A percentile compares a stretch with the other conserved stretches of the same genome.
phyloP scores from a whole-genome alignment of 2,888 invertebrate species.

The Hofmannophila pseudospretella region DNA sequence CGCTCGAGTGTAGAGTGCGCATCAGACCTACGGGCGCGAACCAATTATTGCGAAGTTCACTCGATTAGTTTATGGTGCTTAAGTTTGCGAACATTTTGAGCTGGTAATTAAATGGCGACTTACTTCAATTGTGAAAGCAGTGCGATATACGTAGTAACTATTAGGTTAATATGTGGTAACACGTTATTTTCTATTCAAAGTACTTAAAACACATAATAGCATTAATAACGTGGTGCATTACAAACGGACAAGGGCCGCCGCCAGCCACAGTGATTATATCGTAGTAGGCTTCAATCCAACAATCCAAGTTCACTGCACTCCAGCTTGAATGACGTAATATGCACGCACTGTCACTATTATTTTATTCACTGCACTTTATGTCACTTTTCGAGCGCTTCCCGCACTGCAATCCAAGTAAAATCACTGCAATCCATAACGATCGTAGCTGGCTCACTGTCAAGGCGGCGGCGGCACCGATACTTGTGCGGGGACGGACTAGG shows the following conservation, averaged over 20 bases:
- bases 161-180: too few relatives aligned
- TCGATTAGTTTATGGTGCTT: too few relatives aligned
- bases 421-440: conserved; percentile 71
- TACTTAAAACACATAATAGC: conserved; percentile 36
- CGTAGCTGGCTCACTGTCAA: conserved; percentile 37
- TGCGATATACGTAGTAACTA: too few relatives aligned
- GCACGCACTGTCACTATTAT: conserved; percentile 56
- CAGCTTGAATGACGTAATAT: conserved; percentile 33
- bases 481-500: conserved; percentile 41
- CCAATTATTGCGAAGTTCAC: too few relatives aligned
- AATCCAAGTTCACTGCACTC: conserved; percentile 49
- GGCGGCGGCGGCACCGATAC: conserved; percentile 65
- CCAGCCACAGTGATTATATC: conserved; percentile 48
- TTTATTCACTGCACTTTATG: conserved; percentile 65
- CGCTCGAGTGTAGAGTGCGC: too few relatives aligned
- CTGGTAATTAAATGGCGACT: too few relatives aligned
- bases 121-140: too few relatives aligned
- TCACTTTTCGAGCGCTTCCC: conserved; percentile 53
- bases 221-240: conserved; percentile 63
- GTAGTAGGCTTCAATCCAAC: conserved; percentile 18
- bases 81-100: too few relatives aligned
- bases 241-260: conserved; percentile 60
- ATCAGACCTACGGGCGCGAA: too few relatives aligned
- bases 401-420: conserved; percentile 73
- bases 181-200: too few relatives aligned